Evolutionary conservation across 2,113 vertebrate species (phyloP).

Genomic region (Percina caprodes): DNA sequence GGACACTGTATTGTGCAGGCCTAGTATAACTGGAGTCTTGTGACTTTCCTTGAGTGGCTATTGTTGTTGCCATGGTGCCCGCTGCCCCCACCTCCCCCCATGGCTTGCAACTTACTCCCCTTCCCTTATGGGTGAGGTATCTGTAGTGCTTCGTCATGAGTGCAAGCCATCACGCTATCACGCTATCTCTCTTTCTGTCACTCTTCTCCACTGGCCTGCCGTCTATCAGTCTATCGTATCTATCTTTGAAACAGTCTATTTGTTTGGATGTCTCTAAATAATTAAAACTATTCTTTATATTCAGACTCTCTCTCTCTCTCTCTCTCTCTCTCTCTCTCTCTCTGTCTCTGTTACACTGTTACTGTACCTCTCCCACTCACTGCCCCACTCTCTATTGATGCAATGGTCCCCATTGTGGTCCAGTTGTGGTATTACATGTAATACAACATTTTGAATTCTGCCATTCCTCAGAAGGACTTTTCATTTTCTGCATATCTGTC

Average conservation of each 20-base stretch:
- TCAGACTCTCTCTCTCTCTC: slow-evolving; percentile 34
- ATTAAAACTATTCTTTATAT: slow-evolving; percentile 51
- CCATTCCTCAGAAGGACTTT: slow-evolving; percentile 48
- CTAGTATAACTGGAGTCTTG: slow-evolving; percentile 50
- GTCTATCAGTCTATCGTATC: slow-evolving; percentile 19
- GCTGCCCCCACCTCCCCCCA: slow-evolving; percentile 32
- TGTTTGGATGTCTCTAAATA: slow-evolving; percentile 46
- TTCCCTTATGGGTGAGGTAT: slow-evolving; percentile 56
- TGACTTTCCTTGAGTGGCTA: slow-evolving; percentile 64
- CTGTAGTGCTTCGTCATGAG: slow-evolving; percentile 57
- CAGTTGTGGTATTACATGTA: slow-evolving; percentile 68
- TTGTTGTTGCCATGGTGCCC: slow-evolving; percentile 60
- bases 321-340: slow-evolving; percentile 20
- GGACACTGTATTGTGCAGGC: slow-evolving; percentile 46
- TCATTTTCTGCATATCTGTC: slow-evolving; percentile 57
- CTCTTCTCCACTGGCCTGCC: slow-evolving; percentile 39
- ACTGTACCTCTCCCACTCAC: slow-evolving; percentile 58
- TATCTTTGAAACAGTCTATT: slow-evolving; percentile 36
- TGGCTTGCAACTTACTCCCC: slow-evolving; percentile 47
- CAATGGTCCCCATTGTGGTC: slow-evolving; percentile 69
- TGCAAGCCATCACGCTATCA: slow-evolving; percentile 67
- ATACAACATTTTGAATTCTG: slow-evolving; percentile 41
- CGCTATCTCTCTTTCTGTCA: slow-evolving; percentile 38
- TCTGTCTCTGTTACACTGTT: slow-evolving; percentile 49
- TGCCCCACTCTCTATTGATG: slow-evolving; percentile 54